Evolutionary conservation across 2,797 vertebrate genomes (phyloP).

Genomic region (Ptychadena robeensis): DNA sequence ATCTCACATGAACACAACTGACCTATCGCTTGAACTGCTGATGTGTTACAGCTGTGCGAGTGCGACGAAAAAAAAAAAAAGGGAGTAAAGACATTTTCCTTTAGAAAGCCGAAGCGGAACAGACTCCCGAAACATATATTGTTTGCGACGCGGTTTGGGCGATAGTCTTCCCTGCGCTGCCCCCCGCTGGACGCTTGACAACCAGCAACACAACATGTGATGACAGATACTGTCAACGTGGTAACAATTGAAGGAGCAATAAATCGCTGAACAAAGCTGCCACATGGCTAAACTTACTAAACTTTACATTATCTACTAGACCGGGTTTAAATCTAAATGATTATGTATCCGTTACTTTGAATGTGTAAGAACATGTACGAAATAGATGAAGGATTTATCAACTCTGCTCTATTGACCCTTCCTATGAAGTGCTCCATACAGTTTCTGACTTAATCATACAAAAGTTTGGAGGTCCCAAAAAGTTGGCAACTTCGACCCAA

Average conservation of each 20-base stretch:
- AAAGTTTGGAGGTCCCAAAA: no score
- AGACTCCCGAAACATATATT: background rate
- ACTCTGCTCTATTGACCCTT: no score
- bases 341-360: no score
- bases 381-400: no score
- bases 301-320: no score
- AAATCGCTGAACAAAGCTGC: background rate
- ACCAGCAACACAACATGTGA: background rate
- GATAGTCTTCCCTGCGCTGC: background rate
- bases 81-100: background rate
- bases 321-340: no score
- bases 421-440: no score
- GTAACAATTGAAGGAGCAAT: background rate
- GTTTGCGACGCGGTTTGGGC: background rate
- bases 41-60: background rate
- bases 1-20: background rate
- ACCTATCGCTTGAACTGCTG: background rate
- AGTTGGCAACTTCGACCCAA: no score
- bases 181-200: conserved; percentile 6
- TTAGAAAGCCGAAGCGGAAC: background rate
- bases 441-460: no score
- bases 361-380: no score
- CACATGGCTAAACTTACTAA: background rate
- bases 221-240: background rate
- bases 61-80: background rate